Percentiles rank a stretch among this genome's conserved stretches.
Evolutionary conservation across 2,113 vertebrate genomes (phyloP).

Genomic region (Pantherophis guttatus): DNA sequence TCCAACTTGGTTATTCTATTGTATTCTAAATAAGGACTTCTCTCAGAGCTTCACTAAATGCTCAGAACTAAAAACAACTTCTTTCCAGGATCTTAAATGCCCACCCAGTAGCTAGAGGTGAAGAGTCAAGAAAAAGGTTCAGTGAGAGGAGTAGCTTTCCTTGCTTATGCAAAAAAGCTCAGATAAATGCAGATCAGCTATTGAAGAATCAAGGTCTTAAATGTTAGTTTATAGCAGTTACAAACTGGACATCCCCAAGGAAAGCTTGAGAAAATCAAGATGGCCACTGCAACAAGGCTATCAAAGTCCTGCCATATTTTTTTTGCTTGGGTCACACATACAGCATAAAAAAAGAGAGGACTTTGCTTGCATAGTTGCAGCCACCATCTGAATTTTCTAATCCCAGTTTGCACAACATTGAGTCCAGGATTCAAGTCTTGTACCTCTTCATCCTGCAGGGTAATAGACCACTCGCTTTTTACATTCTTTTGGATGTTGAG

Average conservation of each 20-base stretch:
- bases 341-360: not conserved
- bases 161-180: not conserved
- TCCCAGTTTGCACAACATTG: not conserved
- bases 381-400: not conserved
- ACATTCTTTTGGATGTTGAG: not conserved
- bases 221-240: not conserved
- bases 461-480: not conserved
- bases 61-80: not conserved
- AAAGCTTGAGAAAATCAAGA: not conserved
- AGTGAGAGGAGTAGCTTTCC: not conserved
- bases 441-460: not conserved
- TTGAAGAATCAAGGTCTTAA: not conserved
- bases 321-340: not conserved
- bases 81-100: not conserved
- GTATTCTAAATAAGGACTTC: not conserved
- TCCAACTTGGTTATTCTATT: too few species aligned
- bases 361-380: not conserved
- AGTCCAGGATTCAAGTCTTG: not conserved
- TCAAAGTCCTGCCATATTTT: not conserved
- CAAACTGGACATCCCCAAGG: not conserved
- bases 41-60: not conserved
- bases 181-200: not conserved
- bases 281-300: not conserved
- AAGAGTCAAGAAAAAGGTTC: not conserved
- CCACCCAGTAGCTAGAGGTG: not conserved